Evolutionary conservation across 2,797 vertebrate species (phyloP).

Genomic region (Malurus leucopterus): DNA sequence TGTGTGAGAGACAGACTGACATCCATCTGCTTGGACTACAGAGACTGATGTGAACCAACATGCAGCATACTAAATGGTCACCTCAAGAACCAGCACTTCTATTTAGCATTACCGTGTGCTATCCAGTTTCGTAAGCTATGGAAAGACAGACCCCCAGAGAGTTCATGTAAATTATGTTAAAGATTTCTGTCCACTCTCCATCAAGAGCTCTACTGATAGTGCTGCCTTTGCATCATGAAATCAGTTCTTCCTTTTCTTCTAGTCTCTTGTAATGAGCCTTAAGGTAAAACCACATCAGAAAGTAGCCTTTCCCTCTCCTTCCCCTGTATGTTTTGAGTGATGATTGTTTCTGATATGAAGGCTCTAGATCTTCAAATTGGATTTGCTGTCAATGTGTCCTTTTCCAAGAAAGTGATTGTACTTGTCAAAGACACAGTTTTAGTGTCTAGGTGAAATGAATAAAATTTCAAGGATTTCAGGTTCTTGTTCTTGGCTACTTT

Average conservation of each 20-base stretch:
- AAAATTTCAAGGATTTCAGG: not conserved
- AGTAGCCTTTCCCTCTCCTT: not conserved
- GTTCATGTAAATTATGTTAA: conserved; percentile 19
- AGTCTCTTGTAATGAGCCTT: not conserved
- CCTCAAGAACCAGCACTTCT: conserved; percentile 12
- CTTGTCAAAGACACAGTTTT: not conserved
- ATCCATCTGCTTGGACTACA: conserved; percentile 47
- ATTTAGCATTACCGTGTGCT: not conserved
- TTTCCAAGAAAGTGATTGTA: not conserved
- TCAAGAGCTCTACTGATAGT: not conserved
- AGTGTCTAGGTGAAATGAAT: not conserved
- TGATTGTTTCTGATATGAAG: not conserved
- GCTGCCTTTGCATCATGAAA: not conserved
- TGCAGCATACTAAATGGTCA: conserved; percentile 21
- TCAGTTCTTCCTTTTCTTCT: not conserved
- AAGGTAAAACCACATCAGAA: not conserved
- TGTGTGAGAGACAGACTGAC: conserved; percentile 9
- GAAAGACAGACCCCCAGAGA: not conserved
- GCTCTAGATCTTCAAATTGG: not conserved
- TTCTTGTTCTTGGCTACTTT: not conserved
- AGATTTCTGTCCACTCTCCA: not conserved
- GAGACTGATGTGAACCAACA: conserved; percentile 10
- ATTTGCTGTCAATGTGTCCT: not conserved
- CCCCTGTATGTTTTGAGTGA: not conserved
- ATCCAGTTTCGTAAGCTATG: not conserved